Conservation (phyloP, 2,113 vertebrate genomes). For the Vulpes ferrilata region DNA sequence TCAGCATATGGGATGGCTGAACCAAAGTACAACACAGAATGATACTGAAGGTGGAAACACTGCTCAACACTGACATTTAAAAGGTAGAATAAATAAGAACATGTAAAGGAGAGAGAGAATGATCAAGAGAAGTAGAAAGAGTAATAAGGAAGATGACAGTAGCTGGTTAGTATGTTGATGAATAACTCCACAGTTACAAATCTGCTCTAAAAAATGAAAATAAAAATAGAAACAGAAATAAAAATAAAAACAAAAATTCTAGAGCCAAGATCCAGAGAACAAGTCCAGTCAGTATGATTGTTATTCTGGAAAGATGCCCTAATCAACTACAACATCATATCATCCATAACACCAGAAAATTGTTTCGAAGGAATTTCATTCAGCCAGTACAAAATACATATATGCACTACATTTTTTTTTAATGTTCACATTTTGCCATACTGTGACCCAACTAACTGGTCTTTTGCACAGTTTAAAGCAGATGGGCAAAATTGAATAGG, state of each 20-base stretch:
- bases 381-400: background rate
- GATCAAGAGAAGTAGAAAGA: background rate
- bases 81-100: background rate
- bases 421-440: background rate
- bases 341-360: background rate
- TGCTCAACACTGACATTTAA: background rate
- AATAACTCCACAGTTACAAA: background rate
- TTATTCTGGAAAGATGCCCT: background rate
- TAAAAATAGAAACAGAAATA: background rate
- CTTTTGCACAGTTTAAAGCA: slow-evolving; percentile 64
- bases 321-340: background rate
- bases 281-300: background rate
- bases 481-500: background rate
- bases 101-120: background rate
- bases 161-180: background rate
- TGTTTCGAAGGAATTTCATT: background rate
- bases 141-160: background rate
- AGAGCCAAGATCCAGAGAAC: background rate
- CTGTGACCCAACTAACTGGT: background rate
- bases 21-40: background rate
- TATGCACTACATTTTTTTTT: background rate
- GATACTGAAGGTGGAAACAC: background rate
- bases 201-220: background rate
- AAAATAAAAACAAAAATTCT: background rate
- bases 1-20: background rate